A percentile compares a stretch with the other conserved stretches of the same genome.
These are phyloP conservation scores for Graptemys geographica DNA, from an alignment of 2,797 vertebrate genomes.

Conservation along the genomic window DNA sequence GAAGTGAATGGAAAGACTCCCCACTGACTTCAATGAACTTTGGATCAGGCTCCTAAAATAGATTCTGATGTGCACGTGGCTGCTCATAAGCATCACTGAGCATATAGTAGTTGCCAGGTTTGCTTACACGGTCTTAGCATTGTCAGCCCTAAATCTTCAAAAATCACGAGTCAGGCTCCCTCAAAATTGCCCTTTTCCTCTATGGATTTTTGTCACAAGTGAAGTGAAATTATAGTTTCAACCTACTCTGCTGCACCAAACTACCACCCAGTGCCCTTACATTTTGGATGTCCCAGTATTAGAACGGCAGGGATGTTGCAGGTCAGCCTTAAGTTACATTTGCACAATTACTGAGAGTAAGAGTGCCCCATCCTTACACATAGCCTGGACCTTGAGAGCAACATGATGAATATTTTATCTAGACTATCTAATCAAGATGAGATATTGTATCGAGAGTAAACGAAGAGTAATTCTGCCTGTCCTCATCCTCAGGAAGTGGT, in stretches of 20 bases:
- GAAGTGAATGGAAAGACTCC: background rate
- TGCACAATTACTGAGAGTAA: background rate
- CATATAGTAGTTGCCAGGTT: background rate
- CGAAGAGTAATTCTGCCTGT: background rate
- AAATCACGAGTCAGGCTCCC: background rate
- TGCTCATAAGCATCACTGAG: background rate
- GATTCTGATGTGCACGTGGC: background rate
- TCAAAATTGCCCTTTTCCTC: background rate
- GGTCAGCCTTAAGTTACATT: background rate
- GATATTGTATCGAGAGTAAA: background rate
- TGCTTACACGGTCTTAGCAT: background rate
- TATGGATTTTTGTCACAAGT: background rate
- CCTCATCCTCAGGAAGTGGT: background rate
- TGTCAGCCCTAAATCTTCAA: background rate
- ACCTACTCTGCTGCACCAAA: background rate
- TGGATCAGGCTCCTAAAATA: background rate
- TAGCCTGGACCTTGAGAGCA: background rate
- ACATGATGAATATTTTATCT: background rate
- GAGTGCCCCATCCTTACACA: background rate
- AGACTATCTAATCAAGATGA: background rate
- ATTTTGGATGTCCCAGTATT: background rate
- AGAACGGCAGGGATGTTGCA: background rate
- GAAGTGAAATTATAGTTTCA: background rate
- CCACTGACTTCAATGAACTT: background rate
- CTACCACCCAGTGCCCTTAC: background rate